phyloP scores from a whole-genome alignment of 1,140 invertebrate genomes.

The Bombus fervidus region DNA sequence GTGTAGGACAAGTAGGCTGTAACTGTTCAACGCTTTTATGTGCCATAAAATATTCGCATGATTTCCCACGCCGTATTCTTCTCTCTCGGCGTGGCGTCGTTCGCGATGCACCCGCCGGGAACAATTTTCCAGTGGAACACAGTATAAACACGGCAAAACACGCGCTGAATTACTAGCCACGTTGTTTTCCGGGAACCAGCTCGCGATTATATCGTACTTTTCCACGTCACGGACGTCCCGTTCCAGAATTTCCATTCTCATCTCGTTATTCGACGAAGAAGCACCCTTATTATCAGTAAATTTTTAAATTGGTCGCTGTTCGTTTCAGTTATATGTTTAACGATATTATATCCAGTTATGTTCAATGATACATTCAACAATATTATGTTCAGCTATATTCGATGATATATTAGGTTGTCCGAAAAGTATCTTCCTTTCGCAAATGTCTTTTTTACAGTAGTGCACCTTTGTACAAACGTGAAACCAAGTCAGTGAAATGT shows the following conservation, averaged over 20 bases:
- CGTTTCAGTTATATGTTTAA: no score
- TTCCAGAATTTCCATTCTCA: neutral
- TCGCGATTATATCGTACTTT: slow-evolving; percentile 13
- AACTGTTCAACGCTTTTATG: slow-evolving; percentile 58
- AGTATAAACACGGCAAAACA: slow-evolving; percentile 49
- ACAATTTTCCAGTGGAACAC: slow-evolving; percentile 57
- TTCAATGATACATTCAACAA: no score
- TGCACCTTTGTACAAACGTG: no score
- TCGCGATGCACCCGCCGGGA: slow-evolving; percentile 47
- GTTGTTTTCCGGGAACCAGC: neutral
- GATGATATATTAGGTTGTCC: no score
- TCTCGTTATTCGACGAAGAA: neutral
- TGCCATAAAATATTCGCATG: slow-evolving; percentile 63
- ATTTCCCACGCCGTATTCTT: slow-evolving; percentile 49
- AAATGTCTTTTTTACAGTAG: no score
- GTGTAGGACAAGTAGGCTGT: slow-evolving; percentile 21
- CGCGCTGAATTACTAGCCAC: slow-evolving; percentile 48
- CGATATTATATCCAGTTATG: no score
- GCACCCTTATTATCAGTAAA: neutral
- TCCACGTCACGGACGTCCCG: neutral
- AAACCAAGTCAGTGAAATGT: no score
- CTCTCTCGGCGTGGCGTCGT: slow-evolving; percentile 8
- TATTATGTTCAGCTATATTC: no score
- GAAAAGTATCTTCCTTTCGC: no score
- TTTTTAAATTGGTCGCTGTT: neutral